A percentile compares a stretch with the other conserved stretches of the same genome.
phyloP scores from a whole-genome alignment of 2,888 invertebrate genomes.

The Troglohyphantes excavatus region DNA sequence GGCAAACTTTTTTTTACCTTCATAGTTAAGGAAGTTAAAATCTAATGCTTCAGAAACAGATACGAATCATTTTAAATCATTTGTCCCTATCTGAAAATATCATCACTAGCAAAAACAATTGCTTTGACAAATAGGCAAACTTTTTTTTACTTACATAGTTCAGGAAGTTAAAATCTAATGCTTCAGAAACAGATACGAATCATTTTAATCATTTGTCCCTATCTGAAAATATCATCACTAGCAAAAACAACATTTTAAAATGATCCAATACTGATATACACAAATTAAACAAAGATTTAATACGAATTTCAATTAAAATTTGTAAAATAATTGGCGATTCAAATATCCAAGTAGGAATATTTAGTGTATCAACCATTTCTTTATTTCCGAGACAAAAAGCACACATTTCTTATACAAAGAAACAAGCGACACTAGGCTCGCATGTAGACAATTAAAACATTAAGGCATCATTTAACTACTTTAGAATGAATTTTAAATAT shows the following conservation, averaged over 20 bases:
- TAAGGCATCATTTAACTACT: neutral
- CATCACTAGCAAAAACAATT: neutral
- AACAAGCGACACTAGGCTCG: neutral
- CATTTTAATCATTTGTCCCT: conserved; percentile 12
- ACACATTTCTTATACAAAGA: neutral
- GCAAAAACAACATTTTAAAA: no score
- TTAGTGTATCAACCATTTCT: neutral
- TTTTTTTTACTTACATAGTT: no score
- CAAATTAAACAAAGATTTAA: no score
- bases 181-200: neutral
- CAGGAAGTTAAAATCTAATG: no score
- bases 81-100: conserved; percentile 12
- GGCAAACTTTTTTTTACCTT: no score
- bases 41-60: no score
- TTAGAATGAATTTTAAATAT: neutral
- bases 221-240: conserved; percentile 9
- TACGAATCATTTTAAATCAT: conserved; percentile 6
- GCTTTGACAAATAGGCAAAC: no score
- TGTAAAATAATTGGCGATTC: conserved; percentile 10
- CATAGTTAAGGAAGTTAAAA: no score
- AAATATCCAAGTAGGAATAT: neutral
- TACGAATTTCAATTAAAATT: neutral
- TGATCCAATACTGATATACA: no score
- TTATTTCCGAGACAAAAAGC: neutral
- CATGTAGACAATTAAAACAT: no score